Conservation (phyloP, 2,888 invertebrate genomes). For the Candidula unifasciata region DNA sequence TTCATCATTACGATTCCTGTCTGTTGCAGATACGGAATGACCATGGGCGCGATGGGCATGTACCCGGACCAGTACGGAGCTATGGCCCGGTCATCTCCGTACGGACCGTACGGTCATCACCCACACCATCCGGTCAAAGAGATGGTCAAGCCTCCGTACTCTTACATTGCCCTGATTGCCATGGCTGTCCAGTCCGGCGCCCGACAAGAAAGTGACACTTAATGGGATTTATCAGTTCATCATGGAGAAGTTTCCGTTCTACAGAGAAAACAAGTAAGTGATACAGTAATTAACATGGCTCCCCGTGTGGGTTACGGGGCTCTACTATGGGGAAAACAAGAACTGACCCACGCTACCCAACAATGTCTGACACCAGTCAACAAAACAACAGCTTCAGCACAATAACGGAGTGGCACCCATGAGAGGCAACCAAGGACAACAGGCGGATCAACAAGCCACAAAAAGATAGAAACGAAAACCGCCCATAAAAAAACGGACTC, state of each 20-base stretch:
- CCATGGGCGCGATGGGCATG: constrained; percentile 70
- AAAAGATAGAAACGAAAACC: too few species aligned
- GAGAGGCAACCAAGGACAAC: too few species aligned
- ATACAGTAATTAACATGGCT: not conserved
- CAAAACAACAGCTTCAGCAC: too few species aligned
- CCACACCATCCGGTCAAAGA: constrained; percentile 73
- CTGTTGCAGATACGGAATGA: constrained; percentile 59
- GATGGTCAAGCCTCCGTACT: constrained; percentile 96
- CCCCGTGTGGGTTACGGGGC: too few species aligned
- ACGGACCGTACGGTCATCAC: constrained; percentile 70
- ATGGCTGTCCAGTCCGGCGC: constrained; percentile 96
- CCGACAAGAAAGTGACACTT: constrained; percentile 94
- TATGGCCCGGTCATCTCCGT: constrained; percentile 70
- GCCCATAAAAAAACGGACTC: too few species aligned
- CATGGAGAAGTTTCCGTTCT: constrained; percentile 98
- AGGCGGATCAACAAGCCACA: too few species aligned
- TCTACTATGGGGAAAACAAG: too few species aligned
- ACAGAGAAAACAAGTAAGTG: constrained; percentile 90
- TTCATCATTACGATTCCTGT: not conserved
- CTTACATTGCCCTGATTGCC: constrained; percentile 96
- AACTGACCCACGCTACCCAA: too few species aligned
- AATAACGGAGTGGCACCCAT: too few species aligned
- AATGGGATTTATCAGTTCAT: constrained; percentile 99
- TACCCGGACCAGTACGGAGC: constrained; percentile 72
- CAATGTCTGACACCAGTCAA: too few species aligned